Percentiles rank a stretch among this genome's conserved stretches.
Evolutionary conservation across 2,888 invertebrate species (phyloP).

Genomic region (Corbicula japonica): DNA sequence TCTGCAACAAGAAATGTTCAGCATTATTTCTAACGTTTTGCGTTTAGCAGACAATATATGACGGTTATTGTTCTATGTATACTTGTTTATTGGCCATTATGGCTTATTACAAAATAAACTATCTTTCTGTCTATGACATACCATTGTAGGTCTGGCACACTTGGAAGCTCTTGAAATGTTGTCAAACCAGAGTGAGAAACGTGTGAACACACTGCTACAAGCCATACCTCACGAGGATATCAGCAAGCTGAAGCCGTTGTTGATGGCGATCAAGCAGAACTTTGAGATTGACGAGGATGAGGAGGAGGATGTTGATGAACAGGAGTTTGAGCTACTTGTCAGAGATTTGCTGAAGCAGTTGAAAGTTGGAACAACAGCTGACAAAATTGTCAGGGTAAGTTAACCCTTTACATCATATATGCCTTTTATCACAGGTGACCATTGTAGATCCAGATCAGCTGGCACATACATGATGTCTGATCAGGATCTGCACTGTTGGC

Average conservation of each 20-base stretch:
- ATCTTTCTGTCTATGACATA: no score
- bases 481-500: no score
- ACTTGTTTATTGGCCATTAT: no score
- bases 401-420: no score
- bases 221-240: constrained; percentile 83
- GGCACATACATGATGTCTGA: no score
- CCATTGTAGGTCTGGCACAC: constrained; percentile 90
- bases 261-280: constrained; percentile 92
- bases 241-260: constrained; percentile 91
- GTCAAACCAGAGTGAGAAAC: constrained; percentile 90
- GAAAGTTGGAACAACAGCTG: constrained; percentile 86
- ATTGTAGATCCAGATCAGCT: no score
- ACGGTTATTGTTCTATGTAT: no score
- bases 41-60: no score
- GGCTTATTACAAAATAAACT: no score
- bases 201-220: constrained; percentile 78
- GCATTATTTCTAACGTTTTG: no score
- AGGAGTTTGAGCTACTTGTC: constrained; percentile 82
- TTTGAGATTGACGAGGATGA: constrained; percentile 82
- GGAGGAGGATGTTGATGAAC: constrained; percentile 74
- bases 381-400: constrained; percentile 89
- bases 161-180: constrained; percentile 96
- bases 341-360: constrained; percentile 79
- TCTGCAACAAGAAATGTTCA: no score
- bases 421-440: no score